Evolutionary conservation across 2,888 invertebrate genomes (phyloP).

Genomic region (Gymnosoma rotundatum): DNA sequence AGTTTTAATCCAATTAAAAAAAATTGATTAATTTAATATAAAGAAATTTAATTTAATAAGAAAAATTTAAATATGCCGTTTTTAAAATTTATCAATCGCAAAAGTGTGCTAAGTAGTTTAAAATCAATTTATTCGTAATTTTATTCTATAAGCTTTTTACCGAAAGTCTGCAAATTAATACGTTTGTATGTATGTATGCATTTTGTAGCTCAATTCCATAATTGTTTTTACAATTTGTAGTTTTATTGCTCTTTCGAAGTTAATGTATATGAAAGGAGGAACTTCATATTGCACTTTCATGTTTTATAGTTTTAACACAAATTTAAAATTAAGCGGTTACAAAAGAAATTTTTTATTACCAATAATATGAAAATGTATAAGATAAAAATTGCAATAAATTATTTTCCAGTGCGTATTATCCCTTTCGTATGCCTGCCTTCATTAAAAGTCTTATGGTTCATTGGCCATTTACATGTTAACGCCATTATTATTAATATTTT

Average conservation of each 20-base stretch:
- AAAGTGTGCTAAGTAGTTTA: too few relatives aligned
- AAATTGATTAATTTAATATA: too few relatives aligned
- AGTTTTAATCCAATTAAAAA: too few relatives aligned
- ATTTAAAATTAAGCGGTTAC: not conserved
- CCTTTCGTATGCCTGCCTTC: conserved; percentile 12
- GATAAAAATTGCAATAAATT: conserved; percentile 14
- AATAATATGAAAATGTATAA: not conserved
- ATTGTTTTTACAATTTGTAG: too few relatives aligned
- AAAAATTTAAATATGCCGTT: too few relatives aligned
- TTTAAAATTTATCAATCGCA: too few relatives aligned
- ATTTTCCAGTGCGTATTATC: not conserved
- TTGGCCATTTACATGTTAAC: conserved; percentile 30
- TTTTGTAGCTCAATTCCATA: too few relatives aligned
- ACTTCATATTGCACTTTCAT: conserved; percentile 1
- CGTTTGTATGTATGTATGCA: too few relatives aligned
- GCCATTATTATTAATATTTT: conserved; percentile 7
- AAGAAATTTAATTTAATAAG: too few relatives aligned
- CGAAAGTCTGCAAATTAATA: too few relatives aligned
- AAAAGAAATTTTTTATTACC: conserved; percentile 4
- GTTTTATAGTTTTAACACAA: not conserved
- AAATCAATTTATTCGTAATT: too few relatives aligned
- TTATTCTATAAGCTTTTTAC: too few relatives aligned
- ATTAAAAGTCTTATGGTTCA: conserved; percentile 48
- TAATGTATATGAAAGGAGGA: not conserved
- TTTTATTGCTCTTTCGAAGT: not conserved